Evolutionary conservation across 1,140 invertebrate genomes (phyloP).

Genomic region (Caenorhabditis tropicalis): DNA sequence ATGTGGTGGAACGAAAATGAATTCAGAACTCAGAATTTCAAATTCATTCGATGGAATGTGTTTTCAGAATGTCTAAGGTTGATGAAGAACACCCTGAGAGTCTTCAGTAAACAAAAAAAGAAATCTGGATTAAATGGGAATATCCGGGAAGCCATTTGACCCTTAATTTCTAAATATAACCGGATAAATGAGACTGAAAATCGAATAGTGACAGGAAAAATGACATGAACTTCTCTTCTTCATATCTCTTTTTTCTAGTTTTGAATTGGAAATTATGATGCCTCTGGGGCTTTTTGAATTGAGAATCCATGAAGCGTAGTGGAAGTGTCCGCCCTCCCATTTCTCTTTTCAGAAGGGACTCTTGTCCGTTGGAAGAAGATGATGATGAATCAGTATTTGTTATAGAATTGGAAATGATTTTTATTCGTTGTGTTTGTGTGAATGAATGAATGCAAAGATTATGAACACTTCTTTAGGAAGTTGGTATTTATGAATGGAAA

Average conservation of each 20-base stretch:
- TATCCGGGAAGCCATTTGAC: too few relatives aligned
- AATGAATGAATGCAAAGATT: too few relatives aligned
- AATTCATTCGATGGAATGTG: too few relatives aligned
- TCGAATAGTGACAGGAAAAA: background rate
- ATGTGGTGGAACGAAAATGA: too few relatives aligned
- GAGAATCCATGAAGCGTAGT: background rate
- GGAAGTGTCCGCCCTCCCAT: background rate
- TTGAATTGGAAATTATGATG: background rate
- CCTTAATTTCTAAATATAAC: too few relatives aligned
- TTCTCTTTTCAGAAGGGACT: background rate
- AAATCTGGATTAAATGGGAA: too few relatives aligned
- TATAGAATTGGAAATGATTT: background rate
- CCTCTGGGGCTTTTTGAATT: background rate
- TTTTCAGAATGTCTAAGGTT: too few relatives aligned
- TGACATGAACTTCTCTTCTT: background rate
- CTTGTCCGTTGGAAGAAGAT: background rate
- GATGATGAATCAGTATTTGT: background rate
- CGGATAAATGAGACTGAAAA: background rate
- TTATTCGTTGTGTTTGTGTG: background rate
- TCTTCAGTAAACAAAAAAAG: too few relatives aligned
- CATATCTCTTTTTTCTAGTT: background rate
- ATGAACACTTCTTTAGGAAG: too few relatives aligned
- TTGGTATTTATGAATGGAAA: too few relatives aligned
- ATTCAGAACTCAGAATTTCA: too few relatives aligned
- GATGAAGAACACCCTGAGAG: too few relatives aligned